Evolutionary conservation across 2,888 invertebrate genomes (phyloP).

Genomic region (Hylaea fasciaria): DNA sequence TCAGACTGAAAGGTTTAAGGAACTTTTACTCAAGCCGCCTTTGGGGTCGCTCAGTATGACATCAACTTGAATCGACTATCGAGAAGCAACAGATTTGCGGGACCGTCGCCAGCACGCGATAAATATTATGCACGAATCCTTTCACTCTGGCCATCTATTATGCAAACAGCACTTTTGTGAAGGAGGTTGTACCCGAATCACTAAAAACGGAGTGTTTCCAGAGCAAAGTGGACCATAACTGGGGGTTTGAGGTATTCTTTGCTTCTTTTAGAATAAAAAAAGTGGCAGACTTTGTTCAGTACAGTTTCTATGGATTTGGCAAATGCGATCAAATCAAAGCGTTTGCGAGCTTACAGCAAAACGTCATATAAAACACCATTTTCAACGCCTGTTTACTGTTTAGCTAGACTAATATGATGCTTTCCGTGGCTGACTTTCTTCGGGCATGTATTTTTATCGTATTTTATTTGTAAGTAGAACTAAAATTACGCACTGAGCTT

Average conservation of each 20-base stretch:
- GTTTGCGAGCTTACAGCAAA: too few species aligned
- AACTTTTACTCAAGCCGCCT: background rate
- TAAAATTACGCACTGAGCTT: too few species aligned
- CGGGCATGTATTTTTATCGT: too few species aligned
- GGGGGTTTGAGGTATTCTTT: background rate
- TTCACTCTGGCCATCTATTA: constrained; percentile 24
- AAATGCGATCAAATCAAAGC: too few species aligned
- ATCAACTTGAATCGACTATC: background rate
- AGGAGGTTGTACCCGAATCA: constrained; percentile 10
- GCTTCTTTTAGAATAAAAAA: background rate
- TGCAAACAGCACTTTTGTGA: constrained; percentile 25
- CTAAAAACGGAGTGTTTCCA: constrained; percentile 1
- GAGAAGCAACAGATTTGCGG: background rate
- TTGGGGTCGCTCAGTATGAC: background rate
- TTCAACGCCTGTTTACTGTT: too few species aligned
- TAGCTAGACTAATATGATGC: too few species aligned
- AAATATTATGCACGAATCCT: constrained; percentile 10
- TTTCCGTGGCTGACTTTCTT: too few species aligned
- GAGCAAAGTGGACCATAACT: constrained; percentile 12
- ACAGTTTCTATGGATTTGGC: too few species aligned
- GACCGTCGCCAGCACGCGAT: background rate
- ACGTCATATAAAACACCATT: too few species aligned
- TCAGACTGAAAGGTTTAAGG: background rate
- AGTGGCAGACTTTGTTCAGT: background rate
- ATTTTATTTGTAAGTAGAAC: too few species aligned